phyloP scores from a whole-genome alignment of 2,888 invertebrate genomes.

The Drosophila melanosoma region DNA sequence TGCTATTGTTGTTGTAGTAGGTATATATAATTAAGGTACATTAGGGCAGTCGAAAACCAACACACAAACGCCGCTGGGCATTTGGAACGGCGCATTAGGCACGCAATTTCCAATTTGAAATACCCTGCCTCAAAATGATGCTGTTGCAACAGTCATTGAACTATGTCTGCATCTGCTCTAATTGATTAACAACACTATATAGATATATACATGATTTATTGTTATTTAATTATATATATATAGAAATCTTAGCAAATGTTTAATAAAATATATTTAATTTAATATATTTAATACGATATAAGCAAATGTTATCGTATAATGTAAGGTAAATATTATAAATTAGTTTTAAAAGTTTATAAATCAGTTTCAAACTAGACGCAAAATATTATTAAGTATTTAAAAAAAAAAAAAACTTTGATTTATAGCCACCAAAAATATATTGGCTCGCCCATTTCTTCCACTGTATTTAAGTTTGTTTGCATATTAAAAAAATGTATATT shows the following conservation, averaged over 20 bases:
- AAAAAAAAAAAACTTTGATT: too few species aligned
- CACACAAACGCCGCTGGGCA: conserved; percentile 55
- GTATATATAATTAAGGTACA: conserved; percentile 73
- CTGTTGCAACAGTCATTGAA: background rate
- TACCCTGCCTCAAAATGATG: conserved; percentile 13
- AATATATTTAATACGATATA: background rate
- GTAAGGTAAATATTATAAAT: too few species aligned
- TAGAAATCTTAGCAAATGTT: background rate
- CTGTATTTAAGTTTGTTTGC: too few species aligned
- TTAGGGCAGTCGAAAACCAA: conserved; percentile 61
- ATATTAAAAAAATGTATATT: too few species aligned
- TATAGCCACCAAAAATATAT: too few species aligned
- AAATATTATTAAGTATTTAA: too few species aligned
- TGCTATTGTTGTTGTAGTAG: conserved; percentile 25
- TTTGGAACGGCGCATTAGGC: conserved; percentile 70
- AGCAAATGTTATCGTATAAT: background rate
- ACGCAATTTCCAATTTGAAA: conserved; percentile 69
- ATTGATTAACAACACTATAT: background rate
- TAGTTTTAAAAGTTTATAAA: too few species aligned
- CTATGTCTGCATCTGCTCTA: background rate
- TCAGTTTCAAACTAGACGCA: too few species aligned
- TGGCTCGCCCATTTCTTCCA: too few species aligned
- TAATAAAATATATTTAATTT: background rate
- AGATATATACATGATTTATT: too few species aligned
- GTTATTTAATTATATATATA: too few species aligned